Evolutionary conservation across 2,113 vertebrate genomes (phyloP).

Genomic region (Macrotus californicus): DNA sequence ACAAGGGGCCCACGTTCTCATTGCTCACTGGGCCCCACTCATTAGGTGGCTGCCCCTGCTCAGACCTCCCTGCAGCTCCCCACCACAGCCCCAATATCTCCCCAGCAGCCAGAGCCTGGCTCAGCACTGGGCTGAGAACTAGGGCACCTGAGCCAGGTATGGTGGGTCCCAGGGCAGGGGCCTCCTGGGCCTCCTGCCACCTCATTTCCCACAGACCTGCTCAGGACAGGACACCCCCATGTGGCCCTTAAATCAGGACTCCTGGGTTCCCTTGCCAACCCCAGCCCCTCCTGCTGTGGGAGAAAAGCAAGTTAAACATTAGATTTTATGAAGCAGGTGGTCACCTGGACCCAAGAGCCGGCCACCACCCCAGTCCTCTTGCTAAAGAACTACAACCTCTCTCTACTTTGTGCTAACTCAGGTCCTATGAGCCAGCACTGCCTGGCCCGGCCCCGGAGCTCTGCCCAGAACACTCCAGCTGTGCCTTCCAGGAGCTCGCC

Average conservation of each 20-base stretch:
- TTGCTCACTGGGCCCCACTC: neutral
- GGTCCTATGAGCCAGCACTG: neutral
- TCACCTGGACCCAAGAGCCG: neutral
- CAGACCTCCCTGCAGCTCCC: neutral
- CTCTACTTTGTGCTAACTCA: fast-evolving
- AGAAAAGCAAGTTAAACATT: neutral
- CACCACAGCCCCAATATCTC: fast-evolving
- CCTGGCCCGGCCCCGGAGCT: neutral
- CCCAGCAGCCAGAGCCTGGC: neutral
- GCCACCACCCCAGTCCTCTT: neutral
- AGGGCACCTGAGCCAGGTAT: fast-evolving
- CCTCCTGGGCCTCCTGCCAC: neutral
- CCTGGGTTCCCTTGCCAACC: neutral
- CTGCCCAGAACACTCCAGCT: neutral
- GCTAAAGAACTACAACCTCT: fast-evolving
- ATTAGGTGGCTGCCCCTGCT: fast-evolving
- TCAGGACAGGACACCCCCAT: neutral
- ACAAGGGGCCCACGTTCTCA: fast-evolving
- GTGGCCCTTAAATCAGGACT: neutral
- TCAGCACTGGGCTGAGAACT: neutral
- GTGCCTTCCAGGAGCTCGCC: fast-evolving
- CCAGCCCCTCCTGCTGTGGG: neutral
- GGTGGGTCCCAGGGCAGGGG: fast-evolving
- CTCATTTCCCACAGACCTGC: neutral
- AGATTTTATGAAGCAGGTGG: neutral